These are phyloP conservation scores for Regulus satrapa DNA, from an alignment of 2,113 vertebrate genomes.

Conservation along the genomic window DNA sequence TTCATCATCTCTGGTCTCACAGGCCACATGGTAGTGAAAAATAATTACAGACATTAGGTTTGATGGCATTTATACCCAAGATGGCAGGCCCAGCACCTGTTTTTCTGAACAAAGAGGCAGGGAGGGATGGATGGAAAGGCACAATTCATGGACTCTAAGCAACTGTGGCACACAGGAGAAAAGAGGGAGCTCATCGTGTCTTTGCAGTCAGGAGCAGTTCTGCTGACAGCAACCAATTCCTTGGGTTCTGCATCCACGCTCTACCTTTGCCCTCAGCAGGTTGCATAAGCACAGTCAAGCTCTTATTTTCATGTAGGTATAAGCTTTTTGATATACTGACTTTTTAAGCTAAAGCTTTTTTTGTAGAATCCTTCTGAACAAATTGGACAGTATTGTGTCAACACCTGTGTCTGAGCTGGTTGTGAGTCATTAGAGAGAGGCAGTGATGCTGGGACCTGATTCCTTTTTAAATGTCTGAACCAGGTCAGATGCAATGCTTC, in stretches of 20 bases:
- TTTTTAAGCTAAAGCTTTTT: neutral
- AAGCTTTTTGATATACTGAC: neutral
- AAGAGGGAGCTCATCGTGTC: neutral
- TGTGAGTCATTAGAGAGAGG: neutral
- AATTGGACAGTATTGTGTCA: neutral
- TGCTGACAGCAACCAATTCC: neutral
- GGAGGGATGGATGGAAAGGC: neutral
- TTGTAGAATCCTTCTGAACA: neutral
- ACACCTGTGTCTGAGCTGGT: neutral
- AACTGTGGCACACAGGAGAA: neutral
- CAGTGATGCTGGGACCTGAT: neutral
- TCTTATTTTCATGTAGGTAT: neutral
- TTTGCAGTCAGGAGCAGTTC: neutral
- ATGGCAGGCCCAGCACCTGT: neutral
- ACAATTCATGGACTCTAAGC: neutral
- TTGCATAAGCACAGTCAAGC: neutral
- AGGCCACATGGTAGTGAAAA: neutral
- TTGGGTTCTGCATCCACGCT: neutral
- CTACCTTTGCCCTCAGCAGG: neutral
- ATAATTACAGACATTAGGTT: neutral
- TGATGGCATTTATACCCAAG: neutral
- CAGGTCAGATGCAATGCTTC: neutral
- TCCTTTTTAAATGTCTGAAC: neutral
- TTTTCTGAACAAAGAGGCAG: neutral
- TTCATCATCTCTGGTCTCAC: neutral